Evolutionary conservation across 2,888 invertebrate species (phyloP).

Genomic region (Diachrysia chrysitis): DNA sequence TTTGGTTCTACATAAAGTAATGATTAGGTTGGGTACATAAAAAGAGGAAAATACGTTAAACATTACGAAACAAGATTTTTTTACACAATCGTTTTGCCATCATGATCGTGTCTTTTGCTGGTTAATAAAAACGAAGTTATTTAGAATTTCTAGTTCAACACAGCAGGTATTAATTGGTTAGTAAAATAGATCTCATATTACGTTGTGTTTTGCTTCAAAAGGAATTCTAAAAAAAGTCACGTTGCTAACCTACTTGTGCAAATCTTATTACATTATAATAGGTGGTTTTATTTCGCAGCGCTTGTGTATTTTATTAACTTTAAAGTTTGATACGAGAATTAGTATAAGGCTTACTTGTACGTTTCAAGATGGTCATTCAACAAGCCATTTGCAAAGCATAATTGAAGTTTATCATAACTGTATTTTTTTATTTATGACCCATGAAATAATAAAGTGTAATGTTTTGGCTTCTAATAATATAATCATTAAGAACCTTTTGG

Average conservation of each 20-base stretch:
- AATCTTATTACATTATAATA: constrained; percentile 21
- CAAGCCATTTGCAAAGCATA: neutral
- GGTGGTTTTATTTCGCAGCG: neutral
- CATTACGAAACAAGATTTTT: constrained; percentile 11
- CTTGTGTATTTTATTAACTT: neutral
- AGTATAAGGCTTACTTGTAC: neutral
- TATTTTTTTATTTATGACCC: neutral
- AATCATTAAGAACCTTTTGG: too few relatives aligned
- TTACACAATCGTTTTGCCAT: constrained; percentile 15
- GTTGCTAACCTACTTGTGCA: constrained; percentile 14
- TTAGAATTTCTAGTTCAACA: constrained; percentile 31
- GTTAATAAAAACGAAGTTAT: constrained; percentile 41
- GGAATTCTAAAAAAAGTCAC: constrained; percentile 15
- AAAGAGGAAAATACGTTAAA: neutral
- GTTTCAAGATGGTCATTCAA: neutral
- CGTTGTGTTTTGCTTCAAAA: constrained; percentile 15
- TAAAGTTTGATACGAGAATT: neutral
- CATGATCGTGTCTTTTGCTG: constrained; percentile 29
- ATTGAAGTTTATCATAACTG: neutral
- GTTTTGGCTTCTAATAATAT: too few relatives aligned
- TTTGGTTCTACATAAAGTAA: neutral
- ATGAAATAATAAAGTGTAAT: too few relatives aligned
- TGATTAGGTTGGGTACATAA: neutral
- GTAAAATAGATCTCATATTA: constrained; percentile 48
- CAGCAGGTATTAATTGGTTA: constrained; percentile 56